phyloP scores from a whole-genome alignment of 2,797 vertebrate genomes.

The Remorina albescens region DNA sequence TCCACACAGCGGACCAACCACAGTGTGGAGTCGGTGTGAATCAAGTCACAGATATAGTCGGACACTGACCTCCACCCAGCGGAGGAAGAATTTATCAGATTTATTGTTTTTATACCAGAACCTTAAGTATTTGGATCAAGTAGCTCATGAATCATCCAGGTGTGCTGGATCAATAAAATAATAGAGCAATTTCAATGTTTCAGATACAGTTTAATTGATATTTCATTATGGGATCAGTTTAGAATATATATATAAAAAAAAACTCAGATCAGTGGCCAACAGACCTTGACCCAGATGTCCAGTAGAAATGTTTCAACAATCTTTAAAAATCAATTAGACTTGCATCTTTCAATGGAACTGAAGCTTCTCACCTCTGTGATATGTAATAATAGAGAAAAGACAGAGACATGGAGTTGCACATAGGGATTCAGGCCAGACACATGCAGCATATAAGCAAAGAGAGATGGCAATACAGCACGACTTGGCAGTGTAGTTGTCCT shows the following conservation, averaged over 20 bases:
- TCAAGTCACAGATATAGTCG: neutral
- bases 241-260: neutral
- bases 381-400: conserved; percentile 2
- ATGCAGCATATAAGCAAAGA: conserved; percentile 2
- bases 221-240: neutral
- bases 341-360: neutral
- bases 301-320: neutral
- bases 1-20: neutral
- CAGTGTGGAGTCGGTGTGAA: neutral
- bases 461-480: conserved; percentile 2
- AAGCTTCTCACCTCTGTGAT: conserved; percentile 2
- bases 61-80: neutral
- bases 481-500: conserved; percentile 7
- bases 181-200: too few species aligned
- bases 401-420: neutral
- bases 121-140: too few species aligned
- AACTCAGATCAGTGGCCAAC: neutral
- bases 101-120: too few species aligned
- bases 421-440: conserved; percentile 10
- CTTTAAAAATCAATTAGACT: neutral
- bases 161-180: too few species aligned
- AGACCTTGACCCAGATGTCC: neutral
- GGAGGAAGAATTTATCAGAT: neutral
- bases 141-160: too few species aligned
- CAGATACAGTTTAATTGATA: neutral